Evolutionary conservation across 2,888 invertebrate genomes (phyloP).

Genomic region (Ochropleura leucogaster): DNA sequence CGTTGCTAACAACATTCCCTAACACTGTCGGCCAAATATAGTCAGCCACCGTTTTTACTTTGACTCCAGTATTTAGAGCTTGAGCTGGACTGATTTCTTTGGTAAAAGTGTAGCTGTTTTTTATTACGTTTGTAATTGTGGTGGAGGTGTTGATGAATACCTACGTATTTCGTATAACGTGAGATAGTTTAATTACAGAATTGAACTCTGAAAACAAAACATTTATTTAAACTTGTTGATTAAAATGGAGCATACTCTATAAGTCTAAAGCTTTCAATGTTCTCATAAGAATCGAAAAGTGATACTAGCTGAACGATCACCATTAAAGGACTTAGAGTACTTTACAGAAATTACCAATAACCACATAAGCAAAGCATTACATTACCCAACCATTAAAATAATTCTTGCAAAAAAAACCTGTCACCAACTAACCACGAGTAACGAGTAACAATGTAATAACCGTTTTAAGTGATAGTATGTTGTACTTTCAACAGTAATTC

Average conservation of each 20-base stretch:
- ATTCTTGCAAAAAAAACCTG: slow-evolving; percentile 47
- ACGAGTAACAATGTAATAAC: slow-evolving; percentile 55
- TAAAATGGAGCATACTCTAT: background rate
- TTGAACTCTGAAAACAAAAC: background rate
- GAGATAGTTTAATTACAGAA: too few relatives aligned
- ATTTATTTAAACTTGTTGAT: background rate
- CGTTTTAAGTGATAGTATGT: slow-evolving; percentile 57
- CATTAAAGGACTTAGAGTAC: background rate
- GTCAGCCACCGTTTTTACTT: slow-evolving; percentile 49
- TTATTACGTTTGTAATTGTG: slow-evolving; percentile 16
- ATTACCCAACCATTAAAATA: slow-evolving; percentile 43
- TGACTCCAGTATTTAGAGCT: slow-evolving; percentile 38
- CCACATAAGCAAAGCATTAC: slow-evolving; percentile 14
- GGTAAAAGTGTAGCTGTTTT: slow-evolving; percentile 32
- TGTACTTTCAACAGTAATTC: slow-evolving; percentile 60
- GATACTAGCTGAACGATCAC: background rate
- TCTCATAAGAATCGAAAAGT: background rate
- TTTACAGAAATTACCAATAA: slow-evolving; percentile 28
- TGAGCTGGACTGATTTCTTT: slow-evolving; percentile 30
- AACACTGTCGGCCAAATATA: slow-evolving; percentile 51
- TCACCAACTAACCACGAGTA: slow-evolving; percentile 32
- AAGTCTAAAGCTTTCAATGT: background rate
- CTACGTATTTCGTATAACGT: background rate
- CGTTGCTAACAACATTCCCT: slow-evolving; percentile 46
- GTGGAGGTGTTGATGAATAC: slow-evolving; percentile 4